Evolutionary conservation across 1,140 invertebrate genomes (phyloP).

Genomic region (Drosophila parvula): DNA sequence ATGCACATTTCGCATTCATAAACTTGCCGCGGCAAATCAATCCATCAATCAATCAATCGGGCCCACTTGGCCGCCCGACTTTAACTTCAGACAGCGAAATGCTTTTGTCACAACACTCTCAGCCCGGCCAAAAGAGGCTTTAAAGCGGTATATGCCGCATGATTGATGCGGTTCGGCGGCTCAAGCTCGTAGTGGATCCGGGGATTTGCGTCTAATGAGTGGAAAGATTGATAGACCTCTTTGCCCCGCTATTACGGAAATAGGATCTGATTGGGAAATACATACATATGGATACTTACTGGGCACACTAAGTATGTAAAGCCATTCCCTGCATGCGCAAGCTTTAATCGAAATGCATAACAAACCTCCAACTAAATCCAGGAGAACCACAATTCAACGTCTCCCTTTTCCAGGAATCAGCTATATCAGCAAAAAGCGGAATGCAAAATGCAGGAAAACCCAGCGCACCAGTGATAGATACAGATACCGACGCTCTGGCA

Average conservation of each 20-base stretch:
- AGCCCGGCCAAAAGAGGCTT: slow-evolving; percentile 45
- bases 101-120: slow-evolving; percentile 74
- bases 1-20: slow-evolving; percentile 79
- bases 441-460: slow-evolving; percentile 51
- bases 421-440: slow-evolving; percentile 48
- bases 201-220: slow-evolving; percentile 69
- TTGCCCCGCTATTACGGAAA: slow-evolving; percentile 12
- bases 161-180: slow-evolving; percentile 63
- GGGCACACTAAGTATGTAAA: not conserved
- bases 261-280: slow-evolving; percentile 24
- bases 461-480: slow-evolving; percentile 38
- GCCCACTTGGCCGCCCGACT: slow-evolving; percentile 69
- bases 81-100: slow-evolving; percentile 59
- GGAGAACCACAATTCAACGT: slow-evolving; percentile 57
- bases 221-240: slow-evolving; percentile 53
- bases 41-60: slow-evolving; percentile 79
- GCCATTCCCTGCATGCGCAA: not conserved
- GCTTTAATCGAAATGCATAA: slow-evolving; percentile 17
- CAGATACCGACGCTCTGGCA: slow-evolving; percentile 30
- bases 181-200: slow-evolving; percentile 14
- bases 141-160: slow-evolving; percentile 62
- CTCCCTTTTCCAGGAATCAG: slow-evolving; percentile 20
- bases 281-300: too few species aligned
- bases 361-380: slow-evolving; percentile 31
- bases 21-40: slow-evolving; percentile 76